A percentile compares a stretch with the other conserved stretches of the same genome.
Conservation (phyloP, 2,888 invertebrate species). For the Synergus japonicus region DNA sequence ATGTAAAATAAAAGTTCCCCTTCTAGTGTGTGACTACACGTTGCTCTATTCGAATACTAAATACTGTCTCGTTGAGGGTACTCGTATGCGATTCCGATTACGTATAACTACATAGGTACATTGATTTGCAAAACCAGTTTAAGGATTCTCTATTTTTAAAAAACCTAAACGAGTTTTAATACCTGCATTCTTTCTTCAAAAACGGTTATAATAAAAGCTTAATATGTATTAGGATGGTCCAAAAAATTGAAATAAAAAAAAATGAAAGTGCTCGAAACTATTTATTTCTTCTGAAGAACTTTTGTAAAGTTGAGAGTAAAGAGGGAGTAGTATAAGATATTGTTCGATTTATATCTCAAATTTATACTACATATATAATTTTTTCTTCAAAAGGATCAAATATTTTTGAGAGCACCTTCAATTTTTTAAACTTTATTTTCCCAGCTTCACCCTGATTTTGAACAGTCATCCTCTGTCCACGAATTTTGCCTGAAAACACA, state of each 20-base stretch:
- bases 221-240: background rate
- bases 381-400: no score
- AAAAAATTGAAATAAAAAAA: background rate
- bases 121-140: conserved; percentile 6
- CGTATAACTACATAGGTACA: background rate
- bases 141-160: background rate
- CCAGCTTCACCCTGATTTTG: background rate
- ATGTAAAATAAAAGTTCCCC: conserved; percentile 51
- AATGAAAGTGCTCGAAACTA: background rate
- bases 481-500: background rate
- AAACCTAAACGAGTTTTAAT: background rate
- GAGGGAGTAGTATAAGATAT: no score
- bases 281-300: no score
- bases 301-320: no score
- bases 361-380: no score
- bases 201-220: background rate
- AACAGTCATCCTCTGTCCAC: no score
- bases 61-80: conserved; percentile 10
- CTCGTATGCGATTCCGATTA: conserved; percentile 4
- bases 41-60: conserved; percentile 50
- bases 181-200: background rate
- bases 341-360: no score
- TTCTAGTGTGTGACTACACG: conserved; percentile 42
- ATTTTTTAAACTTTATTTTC: no score
- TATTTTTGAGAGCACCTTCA: no score